These are phyloP conservation scores for Neoniphon sammara DNA, from an alignment of 2,797 vertebrate species.

Conservation along the genomic window DNA sequence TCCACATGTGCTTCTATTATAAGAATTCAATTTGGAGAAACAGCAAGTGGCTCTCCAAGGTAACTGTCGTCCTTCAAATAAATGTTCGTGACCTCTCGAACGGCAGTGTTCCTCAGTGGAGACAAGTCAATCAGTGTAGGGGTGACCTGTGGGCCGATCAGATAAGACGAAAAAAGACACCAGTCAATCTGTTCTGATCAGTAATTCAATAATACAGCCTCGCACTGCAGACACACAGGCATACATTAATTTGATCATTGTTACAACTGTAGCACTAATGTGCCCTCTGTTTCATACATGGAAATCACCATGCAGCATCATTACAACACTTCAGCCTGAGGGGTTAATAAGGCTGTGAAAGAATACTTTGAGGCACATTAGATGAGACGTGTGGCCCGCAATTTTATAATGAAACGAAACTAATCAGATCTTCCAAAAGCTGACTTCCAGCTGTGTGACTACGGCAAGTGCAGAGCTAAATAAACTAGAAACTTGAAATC, in stretches of 20 bases:
- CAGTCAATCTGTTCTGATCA: background rate
- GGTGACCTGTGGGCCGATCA: background rate
- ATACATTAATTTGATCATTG: slow-evolving; percentile 13
- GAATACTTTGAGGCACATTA: slow-evolving; percentile 56
- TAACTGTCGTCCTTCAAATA: background rate
- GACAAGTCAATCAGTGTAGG: background rate
- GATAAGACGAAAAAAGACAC: background rate
- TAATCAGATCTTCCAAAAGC: slow-evolving; percentile 54
- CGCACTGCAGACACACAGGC: background rate
- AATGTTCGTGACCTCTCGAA: background rate
- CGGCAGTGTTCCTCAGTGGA: background rate
- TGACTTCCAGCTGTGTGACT: slow-evolving; percentile 48
- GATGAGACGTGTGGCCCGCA: slow-evolving; percentile 22
- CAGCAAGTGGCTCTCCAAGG: too few relatives aligned
- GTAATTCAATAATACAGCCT: background rate
- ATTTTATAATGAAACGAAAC: slow-evolving; percentile 56
- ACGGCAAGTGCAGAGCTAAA: slow-evolving; percentile 35
- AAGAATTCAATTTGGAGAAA: background rate
- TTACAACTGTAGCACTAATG: background rate
- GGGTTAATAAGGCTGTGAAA: slow-evolving; percentile 44
- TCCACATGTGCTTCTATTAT: background rate
- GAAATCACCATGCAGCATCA: slow-evolving; percentile 27
- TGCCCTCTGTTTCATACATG: slow-evolving; percentile 12
- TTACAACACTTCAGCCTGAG: slow-evolving; percentile 34
- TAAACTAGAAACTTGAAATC: slow-evolving; percentile 51